These are phyloP conservation scores for Hormiphora californensis DNA, from an alignment of 37 sponge, comb jelly and placozoan genomes.

Conservation along the genomic window DNA sequence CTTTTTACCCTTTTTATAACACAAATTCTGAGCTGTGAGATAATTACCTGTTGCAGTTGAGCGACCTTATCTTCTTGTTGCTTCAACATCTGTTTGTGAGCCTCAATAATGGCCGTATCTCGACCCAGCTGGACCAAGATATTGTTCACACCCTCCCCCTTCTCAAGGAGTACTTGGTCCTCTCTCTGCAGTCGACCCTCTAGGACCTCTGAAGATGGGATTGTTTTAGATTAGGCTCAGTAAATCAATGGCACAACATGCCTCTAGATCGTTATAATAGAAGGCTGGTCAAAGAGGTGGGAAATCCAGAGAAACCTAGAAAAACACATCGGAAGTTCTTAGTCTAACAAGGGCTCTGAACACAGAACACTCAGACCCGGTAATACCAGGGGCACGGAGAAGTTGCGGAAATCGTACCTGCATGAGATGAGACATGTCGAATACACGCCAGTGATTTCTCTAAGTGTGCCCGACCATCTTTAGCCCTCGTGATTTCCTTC, in stretches of 20 bases:
- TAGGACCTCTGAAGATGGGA: slow-evolving; percentile 47
- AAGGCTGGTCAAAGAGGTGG: too few relatives aligned
- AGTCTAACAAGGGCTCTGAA: too few relatives aligned
- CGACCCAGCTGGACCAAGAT: slow-evolving; percentile 75
- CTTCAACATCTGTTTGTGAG: slow-evolving; percentile 64
- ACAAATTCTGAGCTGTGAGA: too few relatives aligned
- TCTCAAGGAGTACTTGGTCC: slow-evolving; percentile 61
- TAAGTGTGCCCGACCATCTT: not conserved
- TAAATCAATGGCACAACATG: too few relatives aligned
- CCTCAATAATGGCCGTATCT: slow-evolving; percentile 78
- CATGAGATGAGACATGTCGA: slow-evolving; percentile 41
- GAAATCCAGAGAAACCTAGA: too few relatives aligned
- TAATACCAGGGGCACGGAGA: too few relatives aligned
- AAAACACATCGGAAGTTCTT: too few relatives aligned
- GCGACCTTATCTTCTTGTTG: slow-evolving; percentile 64
- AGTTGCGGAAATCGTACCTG: too few relatives aligned
- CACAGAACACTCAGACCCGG: too few relatives aligned
- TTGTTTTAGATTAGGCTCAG: too few relatives aligned
- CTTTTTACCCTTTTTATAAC: too few relatives aligned
- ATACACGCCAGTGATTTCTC: slow-evolving; percentile 19
- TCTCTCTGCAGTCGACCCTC: slow-evolving; percentile 59
- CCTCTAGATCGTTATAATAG: too few relatives aligned
- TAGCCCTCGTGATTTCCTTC: not conserved
- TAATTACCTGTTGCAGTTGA: slow-evolving; percentile 76
- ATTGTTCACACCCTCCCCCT: slow-evolving; percentile 58